Evolutionary conservation across 2,113 vertebrate genomes (phyloP).

Genomic region (Oreochromis aureus): DNA sequence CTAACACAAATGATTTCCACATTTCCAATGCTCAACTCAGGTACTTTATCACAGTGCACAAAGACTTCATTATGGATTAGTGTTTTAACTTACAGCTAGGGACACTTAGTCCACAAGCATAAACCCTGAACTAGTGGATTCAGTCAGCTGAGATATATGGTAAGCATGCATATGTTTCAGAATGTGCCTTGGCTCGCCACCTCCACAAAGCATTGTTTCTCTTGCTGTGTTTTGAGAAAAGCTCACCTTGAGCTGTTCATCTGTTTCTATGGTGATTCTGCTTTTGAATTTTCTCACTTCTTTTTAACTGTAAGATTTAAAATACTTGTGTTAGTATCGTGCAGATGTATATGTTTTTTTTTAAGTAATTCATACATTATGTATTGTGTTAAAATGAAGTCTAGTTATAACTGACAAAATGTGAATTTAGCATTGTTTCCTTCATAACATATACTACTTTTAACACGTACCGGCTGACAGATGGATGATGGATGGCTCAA

Average conservation of each 20-base stretch:
- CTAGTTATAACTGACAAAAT: neutral
- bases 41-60: neutral
- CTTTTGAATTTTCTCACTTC: slow-evolving; percentile 13
- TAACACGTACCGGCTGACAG: neutral
- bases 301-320: neutral
- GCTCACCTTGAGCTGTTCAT: slow-evolving; percentile 57
- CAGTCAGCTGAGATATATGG: neutral
- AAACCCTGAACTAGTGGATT: slow-evolving; percentile 4
- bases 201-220: slow-evolving; percentile 48
- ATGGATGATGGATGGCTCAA: neutral
- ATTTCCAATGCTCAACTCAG: neutral
- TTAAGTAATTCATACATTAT: neutral
- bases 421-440: neutral
- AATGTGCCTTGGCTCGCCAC: slow-evolving; percentile 5
- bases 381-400: neutral
- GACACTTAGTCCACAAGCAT: neutral
- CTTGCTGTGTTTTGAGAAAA: slow-evolving; percentile 31
- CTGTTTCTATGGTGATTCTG: slow-evolving; percentile 70
- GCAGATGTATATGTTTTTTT: neutral
- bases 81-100: neutral
- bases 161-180: neutral
- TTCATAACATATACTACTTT: neutral
- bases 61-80: neutral
- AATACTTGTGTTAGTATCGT: neutral
- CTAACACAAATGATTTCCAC: neutral